Evolutionary conservation across 2,113 vertebrate species (phyloP), one percentile per base, ranked within the genome.

Genomic region (Alexandromys fortis): DNA sequence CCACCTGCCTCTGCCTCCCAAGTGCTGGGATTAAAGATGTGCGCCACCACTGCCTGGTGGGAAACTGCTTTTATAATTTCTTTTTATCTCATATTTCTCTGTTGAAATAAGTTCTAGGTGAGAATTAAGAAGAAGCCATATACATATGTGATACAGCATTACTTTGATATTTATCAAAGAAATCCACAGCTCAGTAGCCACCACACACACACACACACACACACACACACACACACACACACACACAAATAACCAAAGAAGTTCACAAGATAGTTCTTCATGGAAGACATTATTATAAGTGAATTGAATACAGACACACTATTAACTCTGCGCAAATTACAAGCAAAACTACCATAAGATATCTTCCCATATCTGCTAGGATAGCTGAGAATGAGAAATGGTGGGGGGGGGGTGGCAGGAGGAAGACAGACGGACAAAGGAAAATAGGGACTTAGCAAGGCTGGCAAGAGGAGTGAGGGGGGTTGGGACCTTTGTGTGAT

Each of bases 71-170:
- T 87, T 45, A 45, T 70, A 76, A 79, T 28, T 82, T 33, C 95
- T 91, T 5, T 38, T 2, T 68, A 52, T 68, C 72, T 90, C 47
- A 49, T 76, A 58, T 92, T 90, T 79, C 75, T 92, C 68, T 93
- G 35, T 82, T 89, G 58, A 93, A 7, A 2, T 79, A 68, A 42
- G 21, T 6, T 35, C 30, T 68, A 7, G 4, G 70, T 88, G 68
- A 93, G 13, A 95, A 77, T 87, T 93, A 89, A 61, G 22, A 92
- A 75, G 22, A 47, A 86, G 17, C 30, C 49, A 86, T 47, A 5
- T 14, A 33, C 49, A 6, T 67, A 24, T 61, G 0, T n/a, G 16
- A 70, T 24, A 26, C 52, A 24, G 22, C 21, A 35, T 79, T 49
- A 28, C 52, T 79, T 49, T 91, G 1, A 91, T 70, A 70, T 77